phyloP scores from a whole-genome alignment of 2,113 vertebrate genomes.

The Petrocephalus microphthalmus region DNA sequence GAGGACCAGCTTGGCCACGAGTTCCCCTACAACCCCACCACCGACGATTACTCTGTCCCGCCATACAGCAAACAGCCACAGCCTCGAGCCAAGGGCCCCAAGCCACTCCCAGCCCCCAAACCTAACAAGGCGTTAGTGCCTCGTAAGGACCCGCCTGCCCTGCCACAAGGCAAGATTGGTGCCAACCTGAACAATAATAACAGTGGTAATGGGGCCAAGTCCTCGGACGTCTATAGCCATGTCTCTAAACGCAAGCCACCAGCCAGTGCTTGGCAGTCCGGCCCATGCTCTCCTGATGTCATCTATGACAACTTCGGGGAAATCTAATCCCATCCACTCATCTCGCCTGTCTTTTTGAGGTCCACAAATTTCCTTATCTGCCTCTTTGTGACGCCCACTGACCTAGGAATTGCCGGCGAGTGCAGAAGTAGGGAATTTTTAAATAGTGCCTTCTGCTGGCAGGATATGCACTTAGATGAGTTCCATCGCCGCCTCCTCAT shows the following conservation, averaged over 20 bases:
- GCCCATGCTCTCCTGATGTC: conserved; percentile 54
- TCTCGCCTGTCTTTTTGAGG: background rate
- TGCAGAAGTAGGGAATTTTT: background rate
- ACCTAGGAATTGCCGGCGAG: background rate
- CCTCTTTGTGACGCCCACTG: background rate
- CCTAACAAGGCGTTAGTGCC: conserved; percentile 48
- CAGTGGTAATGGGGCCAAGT: conserved; percentile 52
- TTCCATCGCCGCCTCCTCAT: background rate
- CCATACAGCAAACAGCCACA: conserved; percentile 31
- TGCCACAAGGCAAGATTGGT: conserved; percentile 44
- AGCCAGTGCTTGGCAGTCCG: conserved; percentile 20
- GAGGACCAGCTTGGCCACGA: conserved; percentile 52
- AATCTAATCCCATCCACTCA: conserved; percentile 40
- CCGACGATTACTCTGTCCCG: conserved; percentile 59
- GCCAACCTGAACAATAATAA: conserved; percentile 60
- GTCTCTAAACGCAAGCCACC: conserved; percentile 60
- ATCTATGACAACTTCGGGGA: conserved; percentile 68
- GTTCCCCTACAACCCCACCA: conserved; percentile 58
- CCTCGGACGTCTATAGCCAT: conserved; percentile 70
- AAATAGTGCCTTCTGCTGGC: background rate
- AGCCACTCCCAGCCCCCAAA: conserved; percentile 74
- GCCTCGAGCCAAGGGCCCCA: conserved; percentile 51
- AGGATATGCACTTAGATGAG: background rate
- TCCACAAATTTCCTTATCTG: background rate
- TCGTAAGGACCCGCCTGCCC: conserved; percentile 49